These are phyloP conservation scores for Calosoma granatense DNA, from an alignment of 1,140 invertebrate genomes.

Conservation along the genomic window DNA sequence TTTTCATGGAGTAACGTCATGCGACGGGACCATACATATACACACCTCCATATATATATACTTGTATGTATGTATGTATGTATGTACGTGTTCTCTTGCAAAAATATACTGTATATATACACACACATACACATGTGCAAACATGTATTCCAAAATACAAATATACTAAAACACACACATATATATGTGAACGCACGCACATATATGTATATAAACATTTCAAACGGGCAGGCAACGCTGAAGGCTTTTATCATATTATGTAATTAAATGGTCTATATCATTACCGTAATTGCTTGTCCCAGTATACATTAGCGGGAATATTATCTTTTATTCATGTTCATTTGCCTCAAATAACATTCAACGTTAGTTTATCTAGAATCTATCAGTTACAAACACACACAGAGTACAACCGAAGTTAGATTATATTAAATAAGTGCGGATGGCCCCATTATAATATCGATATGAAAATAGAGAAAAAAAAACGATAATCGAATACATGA, in stretches of 20 bases:
- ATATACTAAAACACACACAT: not conserved
- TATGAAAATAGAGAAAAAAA: no score
- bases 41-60: no score
- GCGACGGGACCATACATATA: not conserved
- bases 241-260: conserved; percentile 8
- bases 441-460: no score
- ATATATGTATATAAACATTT: no score
- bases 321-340: conserved; percentile 8
- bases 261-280: conserved; percentile 9
- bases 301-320: not conserved
- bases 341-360: conserved; percentile 2
- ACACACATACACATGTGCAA: no score
- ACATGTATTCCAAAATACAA: not conserved
- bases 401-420: no score
- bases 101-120: no score
- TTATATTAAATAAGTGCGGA: no score
- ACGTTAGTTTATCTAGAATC: not conserved
- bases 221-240: not conserved
- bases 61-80: no score
- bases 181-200: not conserved
- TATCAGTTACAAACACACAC: not conserved
- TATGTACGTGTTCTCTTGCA: no score
- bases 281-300: conserved; percentile 3
- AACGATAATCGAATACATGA: no score
- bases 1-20: not conserved